Evolutionary conservation across 2,888 invertebrate species (phyloP), one percentile per base, ranked within the genome.

Genomic region (Torymus aiolomorphi): DNA sequence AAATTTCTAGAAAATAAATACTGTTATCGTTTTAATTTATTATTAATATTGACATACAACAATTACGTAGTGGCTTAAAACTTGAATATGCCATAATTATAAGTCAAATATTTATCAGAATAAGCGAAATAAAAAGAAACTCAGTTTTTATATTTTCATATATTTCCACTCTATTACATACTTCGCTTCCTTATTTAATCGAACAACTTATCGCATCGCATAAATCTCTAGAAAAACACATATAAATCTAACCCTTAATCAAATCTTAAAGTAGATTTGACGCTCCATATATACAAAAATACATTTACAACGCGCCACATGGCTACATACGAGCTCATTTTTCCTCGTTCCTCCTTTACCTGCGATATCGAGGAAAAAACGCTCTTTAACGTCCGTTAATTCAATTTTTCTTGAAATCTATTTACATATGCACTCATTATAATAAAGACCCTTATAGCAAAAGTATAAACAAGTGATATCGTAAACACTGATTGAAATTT

Each of bases 291-390:
- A 73, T 69, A 81, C 61, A 74, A 69, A 69, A 72, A 66, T 75
- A 79, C 81, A 82, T 82, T 76, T 82, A 82, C 81, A 82, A 76
- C 65, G 66, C 62, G 79, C 81, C 79, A 70, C 73, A 79, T 73
- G 81, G 78, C 81, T 73, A 65, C 5, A 70, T 61, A 72, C 73
- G 31, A 31, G 31, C 31, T 31, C 8, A 31, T 3, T 31, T 31
- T 31, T 5, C 31, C 31, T 31, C 31, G 70, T 69, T 52, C 57
- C 73, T 67, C 63, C 13, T 31, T 3, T 4, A 57, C 24, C 18
- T 59, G 11, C 12, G 51, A 31, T 8, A 31, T 5, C 49, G 54
- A 0, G 75, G 67, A 59, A 57, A 72, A 59, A 56, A 8, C 13
- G 20, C 66, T 65, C 57, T 8, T 42, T 31, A 31, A 54, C 65